Evolutionary conservation across 30 jellyfish, hydroid and myxozoan species (phyloP).

Genomic region (Cassiopea andromeda): DNA sequence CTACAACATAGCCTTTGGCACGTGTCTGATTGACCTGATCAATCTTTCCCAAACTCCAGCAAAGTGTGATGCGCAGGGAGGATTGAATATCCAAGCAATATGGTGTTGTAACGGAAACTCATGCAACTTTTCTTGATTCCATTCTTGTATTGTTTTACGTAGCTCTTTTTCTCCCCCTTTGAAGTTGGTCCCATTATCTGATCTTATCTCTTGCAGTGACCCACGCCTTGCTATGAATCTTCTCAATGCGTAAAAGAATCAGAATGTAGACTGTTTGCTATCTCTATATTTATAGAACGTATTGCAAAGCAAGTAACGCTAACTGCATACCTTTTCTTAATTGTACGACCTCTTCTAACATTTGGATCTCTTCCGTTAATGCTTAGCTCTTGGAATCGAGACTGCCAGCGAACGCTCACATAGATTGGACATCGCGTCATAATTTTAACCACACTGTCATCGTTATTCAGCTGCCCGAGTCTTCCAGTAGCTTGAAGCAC

Average conservation of each 20-base stretch:
- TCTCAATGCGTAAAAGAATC: conserved; percentile 16
- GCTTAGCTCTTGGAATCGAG: too few species aligned
- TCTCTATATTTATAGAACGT: conserved; percentile 22
- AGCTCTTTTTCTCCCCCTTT: conserved; percentile 44
- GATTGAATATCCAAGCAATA: conserved; percentile 53
- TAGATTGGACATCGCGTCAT: conserved; percentile 16
- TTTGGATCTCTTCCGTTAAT: neutral
- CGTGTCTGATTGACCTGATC: conserved; percentile 32
- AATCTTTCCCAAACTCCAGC: conserved; percentile 72
- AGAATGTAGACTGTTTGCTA: conserved; percentile 7
- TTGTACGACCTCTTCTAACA: neutral
- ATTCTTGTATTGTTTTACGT: conserved; percentile 19
- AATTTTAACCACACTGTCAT: conserved; percentile 53
- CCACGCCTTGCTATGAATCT: conserved; percentile 45
- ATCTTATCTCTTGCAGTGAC: conserved; percentile 12
- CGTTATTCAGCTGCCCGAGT: conserved; percentile 23
- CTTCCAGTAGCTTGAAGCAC: conserved; percentile 51
- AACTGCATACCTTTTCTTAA: conserved; percentile 19
- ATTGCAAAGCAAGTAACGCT: conserved; percentile 19
- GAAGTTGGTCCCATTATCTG: conserved; percentile 52
- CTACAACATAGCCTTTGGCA: conserved; percentile 15
- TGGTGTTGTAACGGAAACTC: neutral
- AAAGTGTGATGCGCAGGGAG: conserved; percentile 43
- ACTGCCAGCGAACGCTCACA: too few species aligned
- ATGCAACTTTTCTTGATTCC: conserved; percentile 27